phyloP scores from a whole-genome alignment of 1,140 invertebrate species.

The Sipha flava region DNA sequence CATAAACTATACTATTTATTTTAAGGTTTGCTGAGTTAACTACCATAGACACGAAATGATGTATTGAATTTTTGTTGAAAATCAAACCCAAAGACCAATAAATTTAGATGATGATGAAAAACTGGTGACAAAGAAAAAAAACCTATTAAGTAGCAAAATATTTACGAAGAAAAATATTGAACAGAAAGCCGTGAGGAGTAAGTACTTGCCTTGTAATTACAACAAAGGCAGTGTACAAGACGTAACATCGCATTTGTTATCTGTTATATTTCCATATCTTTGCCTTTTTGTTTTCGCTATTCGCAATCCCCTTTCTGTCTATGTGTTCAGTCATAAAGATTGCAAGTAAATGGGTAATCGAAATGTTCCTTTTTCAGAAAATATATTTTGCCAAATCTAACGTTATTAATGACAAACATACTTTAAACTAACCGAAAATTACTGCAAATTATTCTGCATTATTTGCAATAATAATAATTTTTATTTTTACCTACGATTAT shows the following conservation, averaged over 20 bases:
- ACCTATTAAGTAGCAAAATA: not conserved
- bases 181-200: not conserved
- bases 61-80: not conserved
- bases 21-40: not conserved
- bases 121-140: not conserved
- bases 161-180: not conserved
- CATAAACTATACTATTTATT: not conserved
- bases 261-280: constrained; percentile 15
- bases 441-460: no score
- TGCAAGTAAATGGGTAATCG: not conserved
- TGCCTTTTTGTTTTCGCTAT: constrained; percentile 13
- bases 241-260: not conserved
- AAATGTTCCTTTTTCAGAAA: not conserved
- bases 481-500: no score
- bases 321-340: constrained; percentile 1
- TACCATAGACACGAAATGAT: not conserved
- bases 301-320: not conserved
- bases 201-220: not conserved
- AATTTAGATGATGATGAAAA: not conserved
- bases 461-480: no score
- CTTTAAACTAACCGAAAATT: no score
- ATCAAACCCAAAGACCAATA: not conserved
- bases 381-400: not conserved
- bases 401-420: not conserved
- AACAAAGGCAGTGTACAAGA: not conserved